These are phyloP conservation scores for Dryomyza anilis DNA, from an alignment of 2,888 invertebrate species.

Conservation along the genomic window DNA sequence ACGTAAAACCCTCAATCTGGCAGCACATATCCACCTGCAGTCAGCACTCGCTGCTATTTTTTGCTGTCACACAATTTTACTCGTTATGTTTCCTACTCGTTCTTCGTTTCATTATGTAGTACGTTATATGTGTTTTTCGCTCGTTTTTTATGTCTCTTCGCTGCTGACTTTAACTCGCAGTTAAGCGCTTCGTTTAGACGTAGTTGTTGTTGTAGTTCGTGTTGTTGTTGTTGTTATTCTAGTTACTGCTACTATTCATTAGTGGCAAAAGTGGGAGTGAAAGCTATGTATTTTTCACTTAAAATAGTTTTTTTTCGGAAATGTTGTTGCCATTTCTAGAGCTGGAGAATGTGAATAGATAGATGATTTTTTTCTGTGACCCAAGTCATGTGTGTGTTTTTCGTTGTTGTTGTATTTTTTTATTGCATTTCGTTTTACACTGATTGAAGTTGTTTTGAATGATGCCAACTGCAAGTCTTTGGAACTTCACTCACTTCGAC, in stretches of 20 bases:
- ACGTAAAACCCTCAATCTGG: neutral
- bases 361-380: too few species aligned
- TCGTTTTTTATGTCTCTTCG: neutral
- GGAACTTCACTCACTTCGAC: neutral
- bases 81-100: neutral
- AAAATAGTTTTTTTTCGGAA: neutral
- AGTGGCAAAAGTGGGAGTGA: conserved; percentile 31
- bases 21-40: neutral
- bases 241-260: conserved; percentile 28
- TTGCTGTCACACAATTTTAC: neutral
- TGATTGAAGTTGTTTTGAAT: conserved; percentile 12
- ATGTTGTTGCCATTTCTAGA: neutral
- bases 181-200: neutral
- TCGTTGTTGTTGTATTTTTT: neutral
- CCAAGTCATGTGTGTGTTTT: neutral
- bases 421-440: conserved; percentile 9
- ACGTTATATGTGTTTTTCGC: neutral
- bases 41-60: too few species aligned
- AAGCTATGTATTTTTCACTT: neutral
- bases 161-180: too few species aligned
- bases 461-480: too few species aligned
- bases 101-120: neutral
- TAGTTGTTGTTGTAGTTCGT: neutral
- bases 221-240: conserved; percentile 23
- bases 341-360: neutral